Evolutionary conservation across 2,888 invertebrate genomes (phyloP).

Genomic region (Acanthopleura granulata): DNA sequence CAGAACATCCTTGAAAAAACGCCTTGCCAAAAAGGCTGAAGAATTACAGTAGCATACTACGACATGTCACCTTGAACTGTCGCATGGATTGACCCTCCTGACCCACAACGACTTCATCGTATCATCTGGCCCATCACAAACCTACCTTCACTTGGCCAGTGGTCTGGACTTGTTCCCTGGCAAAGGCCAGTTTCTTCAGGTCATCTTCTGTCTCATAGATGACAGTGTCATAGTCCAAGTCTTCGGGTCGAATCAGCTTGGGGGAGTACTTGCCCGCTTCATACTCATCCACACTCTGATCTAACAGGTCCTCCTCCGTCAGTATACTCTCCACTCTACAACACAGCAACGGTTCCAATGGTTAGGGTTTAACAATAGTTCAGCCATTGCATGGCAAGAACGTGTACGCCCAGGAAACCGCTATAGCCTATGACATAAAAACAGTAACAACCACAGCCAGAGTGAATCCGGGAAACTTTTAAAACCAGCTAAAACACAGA

Average conservation of each 20-base stretch:
- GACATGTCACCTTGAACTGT: neutral
- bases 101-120: neutral
- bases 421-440: too few species aligned
- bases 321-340: conserved; percentile 50
- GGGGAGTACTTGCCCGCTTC: conserved; percentile 89
- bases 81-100: neutral
- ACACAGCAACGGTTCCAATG: too few species aligned
- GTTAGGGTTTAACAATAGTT: too few species aligned
- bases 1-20: too few species aligned
- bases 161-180: conserved; percentile 75
- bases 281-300: conserved; percentile 78
- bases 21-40: too few species aligned
- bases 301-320: conserved; percentile 73
- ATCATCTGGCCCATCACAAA: conserved; percentile 26
- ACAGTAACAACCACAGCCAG: too few species aligned
- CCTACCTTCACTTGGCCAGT: conserved; percentile 73
- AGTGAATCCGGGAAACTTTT: too few species aligned
- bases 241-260: conserved; percentile 75
- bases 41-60: too few species aligned
- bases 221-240: conserved; percentile 83
- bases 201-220: conserved; percentile 85
- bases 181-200: conserved; percentile 79
- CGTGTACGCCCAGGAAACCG: too few species aligned
- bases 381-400: too few species aligned
- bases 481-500: too few species aligned